Conservation (phyloP, 1,140 invertebrate genomes). For the Lepidotrigona ventralis region DNA sequence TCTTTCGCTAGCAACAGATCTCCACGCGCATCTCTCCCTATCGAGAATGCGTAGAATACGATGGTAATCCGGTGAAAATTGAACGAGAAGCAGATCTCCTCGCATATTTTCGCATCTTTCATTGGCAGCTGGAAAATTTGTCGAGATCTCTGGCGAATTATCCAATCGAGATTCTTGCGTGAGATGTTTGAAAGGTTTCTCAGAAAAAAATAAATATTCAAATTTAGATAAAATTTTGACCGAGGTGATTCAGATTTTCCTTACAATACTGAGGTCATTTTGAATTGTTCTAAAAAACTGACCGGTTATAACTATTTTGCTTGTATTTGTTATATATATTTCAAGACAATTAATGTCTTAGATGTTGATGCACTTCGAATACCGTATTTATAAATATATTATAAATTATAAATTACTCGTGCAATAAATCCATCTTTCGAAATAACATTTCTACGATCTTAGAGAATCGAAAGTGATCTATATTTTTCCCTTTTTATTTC, state of each 20-base stretch:
- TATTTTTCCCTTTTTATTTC: neutral
- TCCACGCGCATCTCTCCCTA: too few relatives aligned
- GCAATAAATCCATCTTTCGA: neutral
- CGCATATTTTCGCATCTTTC: too few relatives aligned
- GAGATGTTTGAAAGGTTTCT: neutral
- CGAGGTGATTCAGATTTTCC: neutral
- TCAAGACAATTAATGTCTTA: neutral
- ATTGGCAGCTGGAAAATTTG: too few relatives aligned
- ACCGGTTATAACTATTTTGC: neutral
- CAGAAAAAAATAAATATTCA: neutral
- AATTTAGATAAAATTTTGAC: neutral
- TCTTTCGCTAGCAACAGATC: neutral
- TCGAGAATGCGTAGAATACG: too few relatives aligned
- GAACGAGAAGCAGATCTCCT: too few relatives aligned
- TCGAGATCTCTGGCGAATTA: too few relatives aligned
- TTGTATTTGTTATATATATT: too few relatives aligned
- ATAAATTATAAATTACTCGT: neutral
- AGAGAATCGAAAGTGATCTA: accelerated
- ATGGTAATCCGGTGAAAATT: too few relatives aligned
- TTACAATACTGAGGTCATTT: neutral
- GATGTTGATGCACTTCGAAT: neutral
- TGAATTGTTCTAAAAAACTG: neutral
- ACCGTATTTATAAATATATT: too few relatives aligned
- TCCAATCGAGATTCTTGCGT: too few relatives aligned
- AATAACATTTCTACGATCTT: neutral